Evolutionary conservation across 2,113 vertebrate species (phyloP), one percentile per base, ranked within the genome.

Genomic region (Phainopepla nitens): DNA sequence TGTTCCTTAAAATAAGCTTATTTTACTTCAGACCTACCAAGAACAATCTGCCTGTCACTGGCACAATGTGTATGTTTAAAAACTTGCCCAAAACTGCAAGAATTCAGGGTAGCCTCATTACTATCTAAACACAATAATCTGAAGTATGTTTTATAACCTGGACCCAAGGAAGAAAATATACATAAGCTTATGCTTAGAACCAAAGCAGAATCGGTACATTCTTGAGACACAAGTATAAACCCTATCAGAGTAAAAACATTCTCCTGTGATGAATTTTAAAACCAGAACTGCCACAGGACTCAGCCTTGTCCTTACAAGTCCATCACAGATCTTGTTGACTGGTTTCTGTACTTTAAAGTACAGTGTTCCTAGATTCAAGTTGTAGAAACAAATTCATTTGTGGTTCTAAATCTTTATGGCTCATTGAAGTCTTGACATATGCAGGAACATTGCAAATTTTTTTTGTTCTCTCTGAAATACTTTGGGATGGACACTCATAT

Each of bases 21-120:
- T 86, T 80, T 89, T 81, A 87, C 86, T 89, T 76, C 57, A 89
- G 72, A 82, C 11, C 12, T 31, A 82, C 42, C 33, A 82, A 71
- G 31, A 94, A 61, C 15, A 72, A 65, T 64, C 41, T 75, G 33
- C 13, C n/a, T 82, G 61, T 76, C 44, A 60, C 41, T 61, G 23
- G 36, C 72, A 45, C 23, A 68, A 69, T 3, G 23, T 29, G 15
- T 45, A 41, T 90, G 87, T 86, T 94, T 51, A 86, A 86, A 44
- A 86, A 90, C 13, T 72, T 79, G 44, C 41, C 61, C 45, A 79
- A 84, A 82, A 29, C 57, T 79, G 16, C 28, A 85, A 65, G 70
- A 85, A 80, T 87, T 87, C 44, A 72, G 42, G 3, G 27, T 82
- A 72, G 47, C 62, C 23, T 91, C 35, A 45, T 90, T 82, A 54